These are phyloP conservation scores for Anagyrus pseudococci DNA, from an alignment of 2,888 invertebrate genomes.

Conservation along the genomic window DNA sequence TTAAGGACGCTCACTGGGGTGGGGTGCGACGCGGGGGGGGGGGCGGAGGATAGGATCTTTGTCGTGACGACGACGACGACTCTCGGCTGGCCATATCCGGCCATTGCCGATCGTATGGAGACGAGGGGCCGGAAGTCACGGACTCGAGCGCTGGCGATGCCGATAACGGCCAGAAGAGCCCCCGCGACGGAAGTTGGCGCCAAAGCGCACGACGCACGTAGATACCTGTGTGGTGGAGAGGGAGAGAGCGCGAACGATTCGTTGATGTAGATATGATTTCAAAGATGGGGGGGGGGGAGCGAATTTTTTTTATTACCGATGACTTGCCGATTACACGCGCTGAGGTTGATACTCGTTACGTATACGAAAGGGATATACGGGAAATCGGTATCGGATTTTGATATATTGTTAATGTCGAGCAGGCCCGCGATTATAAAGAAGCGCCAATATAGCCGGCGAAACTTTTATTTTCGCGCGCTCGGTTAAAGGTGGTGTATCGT, in stretches of 20 bases:
- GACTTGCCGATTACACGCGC: neutral
- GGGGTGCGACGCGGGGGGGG: constrained; percentile 53
- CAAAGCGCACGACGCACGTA: too few species aligned
- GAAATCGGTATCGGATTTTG: too few species aligned
- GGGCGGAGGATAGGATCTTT: neutral
- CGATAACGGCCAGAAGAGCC: too few species aligned
- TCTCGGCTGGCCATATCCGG: constrained; percentile 30
- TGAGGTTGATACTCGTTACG: neutral
- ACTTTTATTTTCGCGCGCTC: too few species aligned
- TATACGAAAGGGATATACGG: neutral
- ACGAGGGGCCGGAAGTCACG: constrained; percentile 37
- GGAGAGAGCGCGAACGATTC: neutral
- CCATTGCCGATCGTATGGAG: constrained; percentile 44
- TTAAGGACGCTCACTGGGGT: too few species aligned
- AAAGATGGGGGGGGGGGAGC: neutral
- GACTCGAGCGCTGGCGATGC: too few species aligned
- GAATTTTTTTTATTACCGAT: too few species aligned
- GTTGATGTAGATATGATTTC: neutral
- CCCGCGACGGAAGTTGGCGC: constrained; percentile 10
- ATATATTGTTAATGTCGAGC: too few species aligned
- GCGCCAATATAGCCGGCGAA: too few species aligned
- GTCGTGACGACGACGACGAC: neutral
- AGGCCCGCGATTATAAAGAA: too few species aligned
- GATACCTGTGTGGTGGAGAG: neutral
- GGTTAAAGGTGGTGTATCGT: too few species aligned